Evolutionary conservation across 37 sponge, comb jelly and placozoan genomes (phyloP), one percentile per base, ranked within the genome.

Genomic region (Haliclona indistincta): DNA sequence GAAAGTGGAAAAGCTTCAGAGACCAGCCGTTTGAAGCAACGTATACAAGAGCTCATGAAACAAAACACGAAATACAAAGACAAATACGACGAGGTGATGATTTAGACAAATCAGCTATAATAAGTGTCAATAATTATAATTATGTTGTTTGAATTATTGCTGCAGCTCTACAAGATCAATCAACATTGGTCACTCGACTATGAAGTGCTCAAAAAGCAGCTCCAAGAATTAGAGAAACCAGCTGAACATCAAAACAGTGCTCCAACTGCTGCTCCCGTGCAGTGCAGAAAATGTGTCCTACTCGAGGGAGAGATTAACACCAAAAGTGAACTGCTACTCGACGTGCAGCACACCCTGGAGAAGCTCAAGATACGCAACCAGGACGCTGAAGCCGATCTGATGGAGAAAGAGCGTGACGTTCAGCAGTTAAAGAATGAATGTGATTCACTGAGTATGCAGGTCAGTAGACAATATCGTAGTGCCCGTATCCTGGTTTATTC

Each of bases 121-220:
- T 13, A 13, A 17, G 13, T 47, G 13, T 47, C 13, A 8, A 8
- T 58, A 6, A 58, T 58, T 58, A n/a, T n/a, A n/a, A 25, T 11
- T 58, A 58, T n/a, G 25, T 58, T 58, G 25, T 58, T 11, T 58
- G 60, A 25, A 49, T 32, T 71, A 3, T 23, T 49, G 17, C 25
- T 54, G 38, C 67, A 82, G 83, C 43, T 84, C 0, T 84, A 51
- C 43, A 67, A 45, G 20, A 76, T 84, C 6, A 84, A 84, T 28
- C 63, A 76, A 0, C 76, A 75, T 25, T 84, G 84, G 84, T 54
- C 77, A n/a, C 22, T 43, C 4, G 84, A 84, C 71, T 84, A 84
- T 34, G 61, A 68, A 32, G 37, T 34, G 2, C 84, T 84, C 3
- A 42, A 68, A 1, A 47, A 84, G 38, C 56, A 66, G 26, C 5